These are phyloP conservation scores for Isoperla grammatica DNA, from an alignment of 2,888 invertebrate species.

Conservation along the genomic window DNA sequence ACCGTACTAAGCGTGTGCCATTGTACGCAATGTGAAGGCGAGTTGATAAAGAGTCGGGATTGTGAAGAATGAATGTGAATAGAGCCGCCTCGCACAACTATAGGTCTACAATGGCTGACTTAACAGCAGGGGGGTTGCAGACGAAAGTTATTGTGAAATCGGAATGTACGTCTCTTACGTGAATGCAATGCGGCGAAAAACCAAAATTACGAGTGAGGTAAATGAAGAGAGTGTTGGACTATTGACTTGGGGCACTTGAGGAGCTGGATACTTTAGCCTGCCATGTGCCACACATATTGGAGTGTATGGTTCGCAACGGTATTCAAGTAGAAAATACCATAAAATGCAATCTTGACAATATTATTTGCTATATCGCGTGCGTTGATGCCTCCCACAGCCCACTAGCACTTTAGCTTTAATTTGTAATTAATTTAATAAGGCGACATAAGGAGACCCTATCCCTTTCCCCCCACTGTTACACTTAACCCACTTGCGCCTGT, in stretches of 20 bases:
- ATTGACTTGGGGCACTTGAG: not conserved
- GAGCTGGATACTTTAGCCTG: too few species aligned
- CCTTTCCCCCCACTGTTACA: too few species aligned
- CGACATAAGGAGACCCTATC: too few species aligned
- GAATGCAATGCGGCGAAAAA: conserved; percentile 9
- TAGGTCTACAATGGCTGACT: conserved; percentile 15
- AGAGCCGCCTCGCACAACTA: conserved; percentile 3
- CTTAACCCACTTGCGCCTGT: too few species aligned
- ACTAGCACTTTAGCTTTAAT: too few species aligned
- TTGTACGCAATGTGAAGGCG: conserved; percentile 1
- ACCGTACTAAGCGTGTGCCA: conserved; percentile 4
- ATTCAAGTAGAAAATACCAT: too few species aligned
- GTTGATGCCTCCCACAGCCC: too few species aligned
- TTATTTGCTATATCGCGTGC: too few species aligned
- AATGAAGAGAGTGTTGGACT: not conserved
- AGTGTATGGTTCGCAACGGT: too few species aligned
- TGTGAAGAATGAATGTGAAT: conserved; percentile 10
- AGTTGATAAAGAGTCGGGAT: conserved; percentile 3
- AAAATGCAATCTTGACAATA: too few species aligned
- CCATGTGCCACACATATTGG: too few species aligned
- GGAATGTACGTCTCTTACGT: conserved; percentile 15
- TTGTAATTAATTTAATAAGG: too few species aligned
- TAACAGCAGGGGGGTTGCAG: conserved; percentile 2
- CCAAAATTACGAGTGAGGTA: conserved; percentile 11
- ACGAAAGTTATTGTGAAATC: conserved; percentile 12